phyloP scores from a whole-genome alignment of 2,797 vertebrate genomes.

The Coracias cyanogaster region DNA sequence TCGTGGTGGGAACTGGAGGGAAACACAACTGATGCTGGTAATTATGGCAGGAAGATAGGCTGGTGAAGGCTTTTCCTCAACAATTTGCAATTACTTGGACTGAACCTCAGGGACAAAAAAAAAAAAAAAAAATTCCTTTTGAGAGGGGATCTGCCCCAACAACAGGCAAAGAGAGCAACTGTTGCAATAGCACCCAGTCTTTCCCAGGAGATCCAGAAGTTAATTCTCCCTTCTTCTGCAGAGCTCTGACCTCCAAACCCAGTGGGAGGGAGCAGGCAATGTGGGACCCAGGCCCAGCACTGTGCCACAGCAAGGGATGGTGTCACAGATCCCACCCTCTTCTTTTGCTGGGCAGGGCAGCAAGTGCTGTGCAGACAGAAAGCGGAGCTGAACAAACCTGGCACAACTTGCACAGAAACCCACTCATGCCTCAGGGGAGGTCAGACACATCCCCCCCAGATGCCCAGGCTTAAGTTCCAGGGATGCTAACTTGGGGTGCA shows the following conservation, averaged over 20 bases:
- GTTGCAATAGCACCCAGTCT: not conserved
- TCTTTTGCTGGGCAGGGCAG: not conserved
- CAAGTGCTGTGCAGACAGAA: not conserved
- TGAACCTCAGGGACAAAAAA: not conserved
- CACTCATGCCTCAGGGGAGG: accelerated
- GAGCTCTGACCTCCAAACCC: not conserved
- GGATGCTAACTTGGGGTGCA: not conserved
- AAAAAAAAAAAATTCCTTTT: not conserved
- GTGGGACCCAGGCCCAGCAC: not conserved
- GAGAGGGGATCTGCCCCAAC: not conserved
- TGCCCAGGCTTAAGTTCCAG: not conserved
- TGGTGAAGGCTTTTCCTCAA: not conserved
- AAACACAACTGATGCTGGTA: accelerated
- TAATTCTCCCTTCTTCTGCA: not conserved
- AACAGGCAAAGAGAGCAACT: not conserved
- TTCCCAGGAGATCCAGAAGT: not conserved
- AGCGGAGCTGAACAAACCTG: not conserved
- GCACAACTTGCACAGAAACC: not conserved
- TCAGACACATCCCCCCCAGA: not conserved
- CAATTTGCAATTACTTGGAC: not conserved
- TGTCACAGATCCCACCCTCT: not conserved
- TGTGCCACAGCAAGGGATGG: not conserved
- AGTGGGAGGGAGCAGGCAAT: not conserved
- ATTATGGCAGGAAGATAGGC: not conserved
- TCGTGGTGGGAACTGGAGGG: not conserved